These are phyloP conservation scores for Cettia cetti DNA, from an alignment of 2,113 vertebrate genomes.

Conservation along the genomic window DNA sequence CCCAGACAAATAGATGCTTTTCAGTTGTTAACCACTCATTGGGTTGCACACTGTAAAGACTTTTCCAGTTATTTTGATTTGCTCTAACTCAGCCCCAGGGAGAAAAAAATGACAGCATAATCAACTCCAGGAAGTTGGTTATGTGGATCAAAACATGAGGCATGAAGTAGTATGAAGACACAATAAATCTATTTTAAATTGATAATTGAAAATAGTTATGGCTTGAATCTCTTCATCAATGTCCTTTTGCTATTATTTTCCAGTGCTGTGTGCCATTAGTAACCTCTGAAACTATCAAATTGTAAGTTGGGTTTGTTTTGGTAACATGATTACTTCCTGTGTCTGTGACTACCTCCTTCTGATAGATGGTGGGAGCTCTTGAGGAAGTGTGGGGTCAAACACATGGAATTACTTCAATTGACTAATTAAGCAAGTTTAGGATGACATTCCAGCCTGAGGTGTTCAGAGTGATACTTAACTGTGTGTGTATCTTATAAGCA, in stretches of 20 bases:
- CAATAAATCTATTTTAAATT: neutral
- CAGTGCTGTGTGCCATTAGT: neutral
- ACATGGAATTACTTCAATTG: neutral
- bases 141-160: neutral
- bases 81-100: neutral
- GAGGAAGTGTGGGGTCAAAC: constrained; percentile 18
- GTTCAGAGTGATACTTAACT: neutral
- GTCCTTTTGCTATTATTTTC: neutral
- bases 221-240: neutral
- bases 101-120: neutral
- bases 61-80: neutral
- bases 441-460: neutral
- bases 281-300: neutral
- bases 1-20: neutral
- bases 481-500: neutral
- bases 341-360: constrained; percentile 17
- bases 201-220: neutral
- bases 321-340: constrained; percentile 17
- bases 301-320: neutral
- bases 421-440: neutral
- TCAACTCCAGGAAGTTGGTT: neutral
- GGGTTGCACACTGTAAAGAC: neutral
- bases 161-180: neutral
- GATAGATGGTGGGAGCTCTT: neutral
- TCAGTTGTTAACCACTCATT: neutral